Evolutionary conservation across 2,113 vertebrate species (phyloP).

Genomic region (Hipposideros armiger): DNA sequence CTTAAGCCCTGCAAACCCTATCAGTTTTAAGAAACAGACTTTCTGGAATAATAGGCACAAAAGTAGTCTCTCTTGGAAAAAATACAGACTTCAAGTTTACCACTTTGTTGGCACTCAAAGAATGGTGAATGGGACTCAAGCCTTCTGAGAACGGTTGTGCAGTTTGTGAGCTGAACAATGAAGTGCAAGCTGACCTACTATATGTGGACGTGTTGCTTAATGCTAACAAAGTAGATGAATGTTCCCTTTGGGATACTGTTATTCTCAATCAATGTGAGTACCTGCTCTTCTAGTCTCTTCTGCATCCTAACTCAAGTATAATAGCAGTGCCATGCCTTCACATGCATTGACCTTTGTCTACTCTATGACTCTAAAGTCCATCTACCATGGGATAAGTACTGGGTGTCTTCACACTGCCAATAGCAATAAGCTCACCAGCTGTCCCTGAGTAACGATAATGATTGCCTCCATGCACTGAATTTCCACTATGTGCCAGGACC

Average conservation of each 20-base stretch:
- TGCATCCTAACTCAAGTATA: neutral
- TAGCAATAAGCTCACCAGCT: neutral
- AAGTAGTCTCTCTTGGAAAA: neutral
- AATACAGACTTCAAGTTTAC: neutral
- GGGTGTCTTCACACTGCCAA: neutral
- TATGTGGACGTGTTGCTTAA: neutral
- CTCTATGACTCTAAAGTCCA: neutral
- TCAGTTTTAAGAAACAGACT: conserved; percentile 75
- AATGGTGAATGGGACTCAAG: neutral
- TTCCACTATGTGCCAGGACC: neutral
- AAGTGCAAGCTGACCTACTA: neutral
- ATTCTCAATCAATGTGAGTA: neutral
- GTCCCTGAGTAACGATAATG: neutral
- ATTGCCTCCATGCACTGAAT: neutral
- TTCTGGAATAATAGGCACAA: conserved; percentile 35
- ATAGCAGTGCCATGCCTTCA: neutral
- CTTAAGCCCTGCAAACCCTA: conserved; percentile 70
- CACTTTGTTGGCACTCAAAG: neutral
- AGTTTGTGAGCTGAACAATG: neutral
- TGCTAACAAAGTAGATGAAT: neutral
- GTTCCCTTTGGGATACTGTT: neutral
- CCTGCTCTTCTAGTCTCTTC: neutral
- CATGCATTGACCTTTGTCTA: neutral
- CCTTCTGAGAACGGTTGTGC: neutral
- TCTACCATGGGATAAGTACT: neutral